These are phyloP conservation scores for Drosophila engyochracea DNA, from an alignment of 2,888 invertebrate genomes.

Conservation along the genomic window DNA sequence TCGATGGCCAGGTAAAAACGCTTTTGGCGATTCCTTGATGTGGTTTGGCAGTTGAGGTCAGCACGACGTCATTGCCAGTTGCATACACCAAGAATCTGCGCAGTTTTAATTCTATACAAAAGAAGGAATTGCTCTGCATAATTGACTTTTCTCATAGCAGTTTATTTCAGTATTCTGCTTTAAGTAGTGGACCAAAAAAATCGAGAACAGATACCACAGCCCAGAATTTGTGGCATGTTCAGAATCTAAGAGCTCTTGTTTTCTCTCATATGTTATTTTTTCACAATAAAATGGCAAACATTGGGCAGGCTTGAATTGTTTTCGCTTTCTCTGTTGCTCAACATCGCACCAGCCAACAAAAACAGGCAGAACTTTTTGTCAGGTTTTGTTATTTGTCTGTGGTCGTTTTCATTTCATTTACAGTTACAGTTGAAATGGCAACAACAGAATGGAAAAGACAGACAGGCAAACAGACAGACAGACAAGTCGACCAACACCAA, in stretches of 20 bases:
- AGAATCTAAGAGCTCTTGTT: conserved; percentile 17
- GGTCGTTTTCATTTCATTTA: conserved; percentile 78
- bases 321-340: conserved; percentile 19
- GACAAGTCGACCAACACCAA: conserved; percentile 22
- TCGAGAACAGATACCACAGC: not conserved
- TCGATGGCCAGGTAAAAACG: conserved; percentile 7
- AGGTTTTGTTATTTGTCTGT: conserved; percentile 66
- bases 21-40: conserved; percentile 9
- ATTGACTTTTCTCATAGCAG: not conserved
- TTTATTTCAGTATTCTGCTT: not conserved
- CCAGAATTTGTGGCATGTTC: conserved; percentile 4
- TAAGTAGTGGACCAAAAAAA: not conserved
- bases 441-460: conserved; percentile 37
- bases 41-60: conserved; percentile 12
- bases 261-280: conserved; percentile 20
- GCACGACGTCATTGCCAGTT: conserved; percentile 7
- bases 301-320: conserved; percentile 25
- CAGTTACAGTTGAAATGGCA: conserved; percentile 65
- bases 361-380: conserved; percentile 51
- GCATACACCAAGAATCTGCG: not conserved
- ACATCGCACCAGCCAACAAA: conserved; percentile 18
- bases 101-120: not conserved
- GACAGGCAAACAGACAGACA: not conserved
- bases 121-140: not conserved
- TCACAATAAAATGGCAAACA: conserved; percentile 39